phyloP scores from a whole-genome alignment of 2,797 vertebrate species.

The Syngnathus rostellatus region DNA sequence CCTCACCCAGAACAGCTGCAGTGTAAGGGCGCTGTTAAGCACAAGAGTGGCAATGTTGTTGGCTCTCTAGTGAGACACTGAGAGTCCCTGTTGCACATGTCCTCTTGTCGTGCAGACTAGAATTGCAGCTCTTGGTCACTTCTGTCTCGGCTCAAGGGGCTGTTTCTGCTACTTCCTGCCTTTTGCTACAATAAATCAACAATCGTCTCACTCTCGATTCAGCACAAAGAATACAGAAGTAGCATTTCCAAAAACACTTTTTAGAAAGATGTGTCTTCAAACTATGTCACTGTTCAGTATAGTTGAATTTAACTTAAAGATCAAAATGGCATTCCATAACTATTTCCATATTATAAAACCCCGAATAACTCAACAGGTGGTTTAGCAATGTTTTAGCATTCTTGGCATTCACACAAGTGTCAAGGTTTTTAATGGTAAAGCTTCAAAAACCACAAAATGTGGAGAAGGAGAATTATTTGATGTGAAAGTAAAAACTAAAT shows the following conservation, averaged over 20 bases:
- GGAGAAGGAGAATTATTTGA: not conserved
- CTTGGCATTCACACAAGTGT: not conserved
- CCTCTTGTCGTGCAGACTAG: conserved; percentile 8
- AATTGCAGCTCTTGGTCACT: not conserved
- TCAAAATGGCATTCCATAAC: no score
- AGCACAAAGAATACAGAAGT: not conserved
- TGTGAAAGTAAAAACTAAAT: not conserved
- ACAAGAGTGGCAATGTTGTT: conserved; percentile 21
- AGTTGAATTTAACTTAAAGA: no score
- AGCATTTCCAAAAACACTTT: not conserved
- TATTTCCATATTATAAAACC: no score
- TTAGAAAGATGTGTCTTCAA: no score
- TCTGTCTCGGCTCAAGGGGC: not conserved
- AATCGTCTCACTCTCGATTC: not conserved
- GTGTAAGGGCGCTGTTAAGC: conserved; percentile 24
- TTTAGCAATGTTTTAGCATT: not conserved
- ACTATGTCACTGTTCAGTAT: no score
- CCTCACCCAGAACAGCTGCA: conserved; percentile 56
- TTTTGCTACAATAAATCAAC: not conserved
- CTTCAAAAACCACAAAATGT: not conserved
- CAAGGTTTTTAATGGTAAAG: not conserved
- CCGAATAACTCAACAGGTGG: no score
- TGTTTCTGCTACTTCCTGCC: not conserved
- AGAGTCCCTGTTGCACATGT: conserved; percentile 9
- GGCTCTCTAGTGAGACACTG: conserved; percentile 11